phyloP scores from a whole-genome alignment of 2,797 vertebrate species.

The Cossypha dichroa region DNA sequence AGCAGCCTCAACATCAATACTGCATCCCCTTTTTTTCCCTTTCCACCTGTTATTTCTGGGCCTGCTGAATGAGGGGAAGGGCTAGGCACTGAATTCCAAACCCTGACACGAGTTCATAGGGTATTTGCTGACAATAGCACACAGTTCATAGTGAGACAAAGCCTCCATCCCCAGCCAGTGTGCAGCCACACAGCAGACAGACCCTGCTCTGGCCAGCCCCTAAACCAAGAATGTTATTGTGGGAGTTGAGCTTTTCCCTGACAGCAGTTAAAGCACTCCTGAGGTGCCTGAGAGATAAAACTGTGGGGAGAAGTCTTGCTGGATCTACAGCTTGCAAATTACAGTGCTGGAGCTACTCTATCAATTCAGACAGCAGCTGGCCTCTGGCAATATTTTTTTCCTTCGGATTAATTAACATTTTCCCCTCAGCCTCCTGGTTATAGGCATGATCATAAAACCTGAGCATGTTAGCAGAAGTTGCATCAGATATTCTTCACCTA shows the following conservation, averaged over 20 bases:
- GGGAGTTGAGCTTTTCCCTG: neutral
- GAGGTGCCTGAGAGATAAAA: neutral
- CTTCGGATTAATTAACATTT: conserved; percentile 47
- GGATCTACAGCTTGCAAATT: neutral
- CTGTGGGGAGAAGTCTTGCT: neutral
- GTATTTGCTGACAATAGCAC: neutral
- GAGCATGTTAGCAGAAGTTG: neutral
- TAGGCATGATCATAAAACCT: neutral
- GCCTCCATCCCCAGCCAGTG: neutral
- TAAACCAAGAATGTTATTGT: neutral
- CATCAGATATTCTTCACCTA: neutral
- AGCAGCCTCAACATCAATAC: neutral
- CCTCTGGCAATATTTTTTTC: conserved; percentile 31
- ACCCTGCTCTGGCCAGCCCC: neutral
- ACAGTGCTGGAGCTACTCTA: conserved; percentile 1
- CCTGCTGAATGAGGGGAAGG: neutral
- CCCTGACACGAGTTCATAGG: neutral
- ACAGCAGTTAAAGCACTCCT: neutral
- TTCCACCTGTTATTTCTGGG: neutral
- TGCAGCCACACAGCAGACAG: neutral
- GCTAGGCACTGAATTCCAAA: neutral
- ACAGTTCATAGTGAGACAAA: neutral
- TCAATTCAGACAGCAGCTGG: conserved; percentile 24
- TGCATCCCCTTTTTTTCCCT: neutral
- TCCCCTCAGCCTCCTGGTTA: neutral